These are phyloP conservation scores for Ictalurus punctatus DNA, from an alignment of 2,113 vertebrate species.

Conservation along the genomic window DNA sequence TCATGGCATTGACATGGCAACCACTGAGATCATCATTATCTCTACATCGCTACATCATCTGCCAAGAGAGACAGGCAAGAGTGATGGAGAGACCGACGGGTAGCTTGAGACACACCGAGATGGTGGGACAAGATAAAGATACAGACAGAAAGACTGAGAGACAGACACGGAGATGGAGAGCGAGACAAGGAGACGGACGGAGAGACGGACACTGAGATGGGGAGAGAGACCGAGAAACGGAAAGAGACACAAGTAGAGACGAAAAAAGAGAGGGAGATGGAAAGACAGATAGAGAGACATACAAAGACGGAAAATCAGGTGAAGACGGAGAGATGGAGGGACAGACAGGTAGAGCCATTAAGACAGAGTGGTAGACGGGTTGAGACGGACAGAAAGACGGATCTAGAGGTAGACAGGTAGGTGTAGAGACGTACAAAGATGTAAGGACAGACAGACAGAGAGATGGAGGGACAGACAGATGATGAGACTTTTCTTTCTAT, in stretches of 20 bases:
- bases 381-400: too few relatives aligned
- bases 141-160: not conserved
- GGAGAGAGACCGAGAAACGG: not conserved
- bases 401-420: too few relatives aligned
- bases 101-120: not conserved
- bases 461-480: not conserved
- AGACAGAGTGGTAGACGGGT: too few relatives aligned
- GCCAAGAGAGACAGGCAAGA: not conserved
- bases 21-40: conserved; percentile 22
- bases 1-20: conserved; percentile 36
- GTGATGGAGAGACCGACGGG: not conserved
- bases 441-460: not conserved
- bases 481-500: not conserved
- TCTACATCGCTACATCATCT: not conserved
- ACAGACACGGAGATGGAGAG: not conserved
- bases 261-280: not conserved
- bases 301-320: not conserved
- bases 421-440: too few relatives aligned
- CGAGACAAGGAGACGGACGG: not conserved
- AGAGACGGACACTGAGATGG: not conserved
- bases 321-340: not conserved
- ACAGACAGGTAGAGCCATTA: not conserved
- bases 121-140: not conserved
- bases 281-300: not conserved
- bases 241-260: not conserved